Base-by-base conservation (phyloP, 2,888 invertebrate species). In the Carabus problematicus region DNA sequence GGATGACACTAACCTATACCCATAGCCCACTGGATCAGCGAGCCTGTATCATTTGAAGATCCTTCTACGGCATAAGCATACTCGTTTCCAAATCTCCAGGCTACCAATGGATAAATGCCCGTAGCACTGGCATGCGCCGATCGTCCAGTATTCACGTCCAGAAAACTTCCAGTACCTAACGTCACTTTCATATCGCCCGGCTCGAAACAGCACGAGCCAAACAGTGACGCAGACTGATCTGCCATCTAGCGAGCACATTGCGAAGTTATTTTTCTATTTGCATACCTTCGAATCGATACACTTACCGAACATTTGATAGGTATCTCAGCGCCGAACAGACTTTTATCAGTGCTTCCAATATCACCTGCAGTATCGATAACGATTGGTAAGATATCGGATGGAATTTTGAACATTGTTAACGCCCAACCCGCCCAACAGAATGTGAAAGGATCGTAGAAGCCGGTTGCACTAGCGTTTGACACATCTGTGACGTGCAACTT, bases 361-460 rank as follows among this genome's bases (percentile, higher is more conserved):
- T 89, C 83, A 72, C 87, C 86, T 19, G 88, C 89, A 62, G 93
- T 94, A 75, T 93, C 90, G 14, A 92, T 91, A 0, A 97, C 88
- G 55, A 86, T 84, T 0, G 98, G 97, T 64, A 98, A 84, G 52
- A 97, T 89, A 3, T 83, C 81, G 4, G 84, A 79, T 14, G 97
- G 91, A 76, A 97, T 88, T 70, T 88, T 87, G 75, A 96, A 87
- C 41, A 95, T 78, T n/a, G 76, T 67, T 73, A 91, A 85, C 8
- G 89, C 88, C 85, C 89, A 89, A 7, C 83, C 83, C 0, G 94
- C 92, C 96, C 97, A 98, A 72, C 88, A 84, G 84, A 94, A 85
- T 71, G 91, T 89, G 80, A 95, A 98, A 0, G 97, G 97, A 81
- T 98, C 98, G 80, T 88, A 98, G 75, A 98, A 86, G 1, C 96